Evolutionary conservation across 1,140 invertebrate species (phyloP).

Genomic region (Aphaenogaster floridana): DNA sequence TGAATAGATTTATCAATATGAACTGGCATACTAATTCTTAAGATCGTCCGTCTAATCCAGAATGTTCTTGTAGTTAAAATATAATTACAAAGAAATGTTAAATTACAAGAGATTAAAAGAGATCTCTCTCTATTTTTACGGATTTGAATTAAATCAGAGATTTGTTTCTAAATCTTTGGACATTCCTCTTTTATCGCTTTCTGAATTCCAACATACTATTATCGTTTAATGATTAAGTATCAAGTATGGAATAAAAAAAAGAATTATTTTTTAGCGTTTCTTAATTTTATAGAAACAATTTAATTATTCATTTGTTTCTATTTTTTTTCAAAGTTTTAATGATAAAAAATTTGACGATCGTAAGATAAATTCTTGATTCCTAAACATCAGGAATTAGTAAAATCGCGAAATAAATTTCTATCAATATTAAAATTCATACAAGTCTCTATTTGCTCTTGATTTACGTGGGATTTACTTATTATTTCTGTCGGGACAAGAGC

Average conservation of each 20-base stretch:
- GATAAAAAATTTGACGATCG: neutral
- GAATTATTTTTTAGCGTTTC: neutral
- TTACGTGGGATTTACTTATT: neutral
- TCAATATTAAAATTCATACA: neutral
- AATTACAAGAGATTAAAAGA: neutral
- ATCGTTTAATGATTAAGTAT: neutral
- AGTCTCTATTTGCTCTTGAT: neutral
- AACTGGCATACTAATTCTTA: slow-evolving; percentile 74
- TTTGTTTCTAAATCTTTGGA: neutral
- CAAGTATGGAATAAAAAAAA: neutral
- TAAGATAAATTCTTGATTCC: neutral
- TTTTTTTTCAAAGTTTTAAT: neutral
- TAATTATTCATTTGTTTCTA: neutral
- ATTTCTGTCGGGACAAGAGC: neutral
- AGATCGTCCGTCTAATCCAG: slow-evolving; percentile 71
- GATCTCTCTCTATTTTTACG: neutral
- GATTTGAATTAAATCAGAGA: neutral
- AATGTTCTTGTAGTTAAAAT: slow-evolving; percentile 63
- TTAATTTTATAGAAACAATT: neutral
- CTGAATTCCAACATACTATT: neutral
- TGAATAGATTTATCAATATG: slow-evolving; percentile 81
- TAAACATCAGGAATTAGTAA: neutral
- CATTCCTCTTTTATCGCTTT: neutral
- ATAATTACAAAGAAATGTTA: neutral
- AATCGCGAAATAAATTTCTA: neutral